These are phyloP conservation scores for Apodemia duryi DNA, from an alignment of 2,888 invertebrate species.

Conservation along the genomic window DNA sequence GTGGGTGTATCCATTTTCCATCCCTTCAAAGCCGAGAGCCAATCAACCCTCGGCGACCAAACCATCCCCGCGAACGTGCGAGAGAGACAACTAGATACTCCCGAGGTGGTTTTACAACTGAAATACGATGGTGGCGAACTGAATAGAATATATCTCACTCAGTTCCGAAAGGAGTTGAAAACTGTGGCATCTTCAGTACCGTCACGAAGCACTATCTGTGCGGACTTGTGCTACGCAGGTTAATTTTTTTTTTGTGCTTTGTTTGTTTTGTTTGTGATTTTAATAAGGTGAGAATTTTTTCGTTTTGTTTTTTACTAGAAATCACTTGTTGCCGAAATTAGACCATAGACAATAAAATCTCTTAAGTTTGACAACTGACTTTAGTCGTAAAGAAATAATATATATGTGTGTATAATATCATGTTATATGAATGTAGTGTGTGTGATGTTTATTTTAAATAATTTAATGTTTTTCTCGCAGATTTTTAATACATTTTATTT, in stretches of 20 bases:
- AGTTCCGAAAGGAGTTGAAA: conserved; percentile 54
- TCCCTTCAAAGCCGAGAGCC: conserved; percentile 39
- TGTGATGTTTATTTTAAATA: too few species aligned
- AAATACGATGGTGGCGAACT: conserved; percentile 68
- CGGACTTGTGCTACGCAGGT: conserved; percentile 76
- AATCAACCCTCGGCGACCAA: conserved; percentile 34
- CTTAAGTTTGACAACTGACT: too few species aligned
- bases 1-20: conserved; percentile 48
- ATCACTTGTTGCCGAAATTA: too few species aligned
- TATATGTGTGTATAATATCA: too few species aligned
- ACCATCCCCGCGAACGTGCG: conserved; percentile 35
- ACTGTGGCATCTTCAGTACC: not conserved
- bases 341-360: too few species aligned
- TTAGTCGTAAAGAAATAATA: too few species aligned
- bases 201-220: conserved; percentile 51
- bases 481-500: too few species aligned
- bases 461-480: too few species aligned
- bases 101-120: conserved; percentile 67
- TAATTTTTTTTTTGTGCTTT: conserved; percentile 37
- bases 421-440: too few species aligned
- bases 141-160: conserved; percentile 71
- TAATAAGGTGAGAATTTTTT: conserved; percentile 27
- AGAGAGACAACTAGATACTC: conserved; percentile 51
- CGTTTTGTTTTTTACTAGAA: not conserved
- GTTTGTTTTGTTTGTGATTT: conserved; percentile 33